Conservation (phyloP, 1,140 invertebrate genomes). For the Solenopsis fugax region DNA sequence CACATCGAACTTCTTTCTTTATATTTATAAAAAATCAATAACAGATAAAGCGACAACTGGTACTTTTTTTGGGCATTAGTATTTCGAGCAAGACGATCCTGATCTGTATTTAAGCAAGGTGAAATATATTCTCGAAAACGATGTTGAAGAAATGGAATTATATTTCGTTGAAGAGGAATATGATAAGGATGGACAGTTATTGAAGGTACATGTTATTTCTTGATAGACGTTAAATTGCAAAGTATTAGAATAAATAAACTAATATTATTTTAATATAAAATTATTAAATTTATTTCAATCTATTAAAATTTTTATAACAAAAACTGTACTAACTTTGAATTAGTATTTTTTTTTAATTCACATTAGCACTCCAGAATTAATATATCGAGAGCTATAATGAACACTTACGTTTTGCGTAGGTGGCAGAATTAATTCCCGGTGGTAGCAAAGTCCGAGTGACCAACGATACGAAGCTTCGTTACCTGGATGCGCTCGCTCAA, state of each 20-base stretch:
- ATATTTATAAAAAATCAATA: constrained; percentile 4
- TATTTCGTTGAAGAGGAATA: constrained; percentile 97
- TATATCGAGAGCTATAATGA: constrained; percentile 2
- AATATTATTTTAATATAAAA: too few relatives aligned
- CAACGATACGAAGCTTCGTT: constrained; percentile 93
- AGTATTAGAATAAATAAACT: too few relatives aligned
- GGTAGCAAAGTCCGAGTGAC: constrained; percentile 89
- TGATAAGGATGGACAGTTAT: constrained; percentile 91
- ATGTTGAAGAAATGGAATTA: constrained; percentile 94
- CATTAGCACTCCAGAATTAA: too few relatives aligned
- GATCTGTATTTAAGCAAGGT: constrained; percentile 97
- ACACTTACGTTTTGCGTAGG: constrained; percentile 59
- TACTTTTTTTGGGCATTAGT: constrained; percentile 86
- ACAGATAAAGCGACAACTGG: background rate
- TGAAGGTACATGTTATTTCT: constrained; percentile 84
- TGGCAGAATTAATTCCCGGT: constrained; percentile 84
- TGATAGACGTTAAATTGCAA: background rate
- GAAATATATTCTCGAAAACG: constrained; percentile 96
- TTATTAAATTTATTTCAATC: too few relatives aligned
- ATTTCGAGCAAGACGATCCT: constrained; percentile 98
- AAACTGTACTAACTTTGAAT: too few relatives aligned
- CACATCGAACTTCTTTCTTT: background rate
- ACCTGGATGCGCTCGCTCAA: constrained; percentile 96
- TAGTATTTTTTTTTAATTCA: too few relatives aligned
- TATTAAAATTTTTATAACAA: too few relatives aligned